Evolutionary conservation across 2,888 invertebrate species (phyloP), one percentile per base, ranked within the genome.

Genomic region (Tanypteryx hageni): DNA sequence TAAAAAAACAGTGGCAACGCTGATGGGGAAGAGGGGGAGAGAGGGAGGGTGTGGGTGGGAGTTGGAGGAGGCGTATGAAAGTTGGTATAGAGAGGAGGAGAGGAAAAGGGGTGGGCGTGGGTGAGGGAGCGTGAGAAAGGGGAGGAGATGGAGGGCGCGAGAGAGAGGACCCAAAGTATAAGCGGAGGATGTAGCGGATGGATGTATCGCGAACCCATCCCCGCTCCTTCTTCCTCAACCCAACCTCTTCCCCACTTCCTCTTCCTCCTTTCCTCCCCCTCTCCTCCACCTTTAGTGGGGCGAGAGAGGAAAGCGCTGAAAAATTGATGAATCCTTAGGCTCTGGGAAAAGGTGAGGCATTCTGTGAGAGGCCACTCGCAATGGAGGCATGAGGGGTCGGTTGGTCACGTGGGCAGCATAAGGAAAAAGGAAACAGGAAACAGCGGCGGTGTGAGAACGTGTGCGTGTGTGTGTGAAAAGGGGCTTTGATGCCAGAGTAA

Each of bases 241-340:
- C 5, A n/a, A 18, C 16, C 8, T 11, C 76, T 1, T n/a, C 76
- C 76, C n/a, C 56, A 44, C 44, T 22, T 82, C 13, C 56, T 57
- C 56, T 44, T 57, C 56, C 57, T 10, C 11, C 56, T n/a, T n/a
- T 11, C 76, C 22, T n/a, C 76, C 76, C n/a, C 56, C 56, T 57
- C 56, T 44, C 56, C 57, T 10, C 11, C 56, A 7, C 83, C 57
- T 83, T 44, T n/a, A 57, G 83, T 27, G 57, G 83, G 83, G 56
- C 56, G 83, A 83, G 83, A 83, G 83, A 83, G 83, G 83, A 57
- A n/a, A 44, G 18, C 68, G 64, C 61, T 89, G 89, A 89, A 89
- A 89, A 89, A 89, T 89, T 89, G 89, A 89, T 89, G 89, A 89
- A 89, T 89, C 64, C 89, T 59, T 44, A 68, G 83, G 83, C 83